Evolutionary conservation across 1,140 invertebrate genomes (phyloP).

Genomic region (Eupristina koningsbergeri): DNA sequence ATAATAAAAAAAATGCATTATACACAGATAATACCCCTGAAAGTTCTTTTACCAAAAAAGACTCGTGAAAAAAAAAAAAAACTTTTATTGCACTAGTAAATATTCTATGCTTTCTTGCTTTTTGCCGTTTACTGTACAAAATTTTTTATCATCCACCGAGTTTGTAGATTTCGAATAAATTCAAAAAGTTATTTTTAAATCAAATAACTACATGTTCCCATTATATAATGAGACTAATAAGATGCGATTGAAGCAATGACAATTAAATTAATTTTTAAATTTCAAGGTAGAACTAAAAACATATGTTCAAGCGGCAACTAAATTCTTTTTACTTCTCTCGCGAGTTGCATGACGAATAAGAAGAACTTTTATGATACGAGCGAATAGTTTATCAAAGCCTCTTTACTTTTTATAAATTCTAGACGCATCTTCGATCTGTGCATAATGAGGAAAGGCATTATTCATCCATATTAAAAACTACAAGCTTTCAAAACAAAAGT

Average conservation of each 20-base stretch:
- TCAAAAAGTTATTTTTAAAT: not conserved
- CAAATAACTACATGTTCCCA: not conserved
- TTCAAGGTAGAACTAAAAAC: slow-evolving; percentile 26
- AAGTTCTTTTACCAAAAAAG: too few species aligned
- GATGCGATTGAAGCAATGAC: slow-evolving; percentile 30
- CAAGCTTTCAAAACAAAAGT: slow-evolving; percentile 48
- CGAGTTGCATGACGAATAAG: slow-evolving; percentile 46
- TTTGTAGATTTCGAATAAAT: not conserved
- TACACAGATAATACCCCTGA: too few species aligned
- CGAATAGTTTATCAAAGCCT: slow-evolving; percentile 43
- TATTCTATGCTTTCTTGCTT: not conserved
- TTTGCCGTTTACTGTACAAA: not conserved
- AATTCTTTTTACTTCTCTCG: slow-evolving; percentile 24
- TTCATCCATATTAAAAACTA: slow-evolving; percentile 50
- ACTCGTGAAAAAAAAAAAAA: too few species aligned
- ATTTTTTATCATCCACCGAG: not conserved
- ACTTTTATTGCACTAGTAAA: not conserved
- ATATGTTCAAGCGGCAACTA: slow-evolving; percentile 20
- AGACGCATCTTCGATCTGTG: slow-evolving; percentile 50
- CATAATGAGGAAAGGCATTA: slow-evolving; percentile 45
- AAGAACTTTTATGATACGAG: slow-evolving; percentile 44
- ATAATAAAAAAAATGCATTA: too few species aligned
- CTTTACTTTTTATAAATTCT: slow-evolving; percentile 38
- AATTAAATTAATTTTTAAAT: slow-evolving; percentile 32
- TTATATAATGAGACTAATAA: slow-evolving; percentile 26